Percentiles rank a stretch among this genome's conserved stretches.
phyloP scores from a whole-genome alignment of 2,888 invertebrate species.

The Anodontia alba region DNA sequence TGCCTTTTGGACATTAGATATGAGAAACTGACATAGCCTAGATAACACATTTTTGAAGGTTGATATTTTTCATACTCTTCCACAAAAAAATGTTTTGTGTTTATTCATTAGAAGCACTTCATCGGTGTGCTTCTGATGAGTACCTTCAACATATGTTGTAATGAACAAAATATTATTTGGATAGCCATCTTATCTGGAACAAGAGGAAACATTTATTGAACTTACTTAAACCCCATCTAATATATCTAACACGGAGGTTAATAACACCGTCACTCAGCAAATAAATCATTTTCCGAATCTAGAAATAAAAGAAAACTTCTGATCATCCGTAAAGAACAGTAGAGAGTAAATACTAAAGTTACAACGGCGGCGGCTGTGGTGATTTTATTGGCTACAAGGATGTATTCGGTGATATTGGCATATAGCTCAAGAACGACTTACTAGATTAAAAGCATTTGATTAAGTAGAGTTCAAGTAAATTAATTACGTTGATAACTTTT shows the following conservation, averaged over 20 bases:
- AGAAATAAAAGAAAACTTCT: background rate
- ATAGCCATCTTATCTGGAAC: too few species aligned
- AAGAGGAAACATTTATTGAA: background rate
- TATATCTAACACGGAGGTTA: background rate
- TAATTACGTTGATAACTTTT: constrained; percentile 17
- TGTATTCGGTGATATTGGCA: constrained; percentile 8
- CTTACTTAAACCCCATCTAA: constrained; percentile 3
- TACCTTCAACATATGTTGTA: too few species aligned
- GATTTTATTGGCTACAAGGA: background rate
- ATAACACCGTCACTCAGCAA: constrained; percentile 2
- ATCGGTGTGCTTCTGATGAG: too few species aligned
- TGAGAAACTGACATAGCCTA: too few species aligned
- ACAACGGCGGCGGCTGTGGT: background rate
- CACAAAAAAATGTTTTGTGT: too few species aligned
- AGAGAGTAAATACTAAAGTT: background rate
- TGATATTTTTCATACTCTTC: too few species aligned
- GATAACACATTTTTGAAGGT: too few species aligned
- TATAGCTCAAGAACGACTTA: background rate
- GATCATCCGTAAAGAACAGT: background rate
- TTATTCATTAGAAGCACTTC: too few species aligned
- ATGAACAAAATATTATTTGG: too few species aligned
- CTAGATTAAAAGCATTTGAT: constrained; percentile 20
- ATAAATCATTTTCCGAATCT: constrained; percentile 3
- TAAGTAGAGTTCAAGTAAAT: constrained; percentile 15
- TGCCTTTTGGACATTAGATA: too few species aligned